These are phyloP conservation scores for Nephrotoma guestfalica DNA, from an alignment of 2,888 invertebrate genomes.

Conservation along the genomic window DNA sequence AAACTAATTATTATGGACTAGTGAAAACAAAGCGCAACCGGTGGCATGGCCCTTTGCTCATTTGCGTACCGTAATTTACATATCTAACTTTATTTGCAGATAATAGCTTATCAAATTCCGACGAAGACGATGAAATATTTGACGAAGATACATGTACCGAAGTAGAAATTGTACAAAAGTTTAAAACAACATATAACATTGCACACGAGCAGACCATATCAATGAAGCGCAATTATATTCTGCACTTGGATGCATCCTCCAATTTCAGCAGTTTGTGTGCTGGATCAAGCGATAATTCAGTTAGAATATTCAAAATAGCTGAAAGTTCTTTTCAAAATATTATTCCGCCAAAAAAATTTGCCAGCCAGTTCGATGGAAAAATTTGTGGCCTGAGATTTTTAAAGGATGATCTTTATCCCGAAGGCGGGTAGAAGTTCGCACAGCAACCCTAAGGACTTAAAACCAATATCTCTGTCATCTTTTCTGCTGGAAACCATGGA, in stretches of 20 bases:
- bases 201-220: constrained; percentile 37
- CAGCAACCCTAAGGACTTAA: no score
- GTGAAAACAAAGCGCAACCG: no score
- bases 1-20: no score
- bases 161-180: constrained; percentile 20
- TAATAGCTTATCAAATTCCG: background rate
- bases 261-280: constrained; percentile 14
- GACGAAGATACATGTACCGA: constrained; percentile 24
- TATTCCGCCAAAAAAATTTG: constrained; percentile 11
- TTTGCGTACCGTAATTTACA: no score
- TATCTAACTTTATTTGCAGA: no score
- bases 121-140: constrained; percentile 11
- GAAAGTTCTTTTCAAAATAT: constrained; percentile 22
- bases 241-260: constrained; percentile 35
- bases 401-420: no score
- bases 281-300: constrained; percentile 34
- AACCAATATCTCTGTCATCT: no score
- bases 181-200: constrained; percentile 20
- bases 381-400: constrained; percentile 24
- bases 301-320: constrained; percentile 35
- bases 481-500: no score
- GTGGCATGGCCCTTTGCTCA: no score
- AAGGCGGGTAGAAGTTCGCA: no score
- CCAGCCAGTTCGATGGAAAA: constrained; percentile 8
- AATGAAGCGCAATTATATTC: constrained; percentile 41